phyloP scores from a whole-genome alignment of 2,888 invertebrate genomes.

The Lasioglossum zephyrum region DNA sequence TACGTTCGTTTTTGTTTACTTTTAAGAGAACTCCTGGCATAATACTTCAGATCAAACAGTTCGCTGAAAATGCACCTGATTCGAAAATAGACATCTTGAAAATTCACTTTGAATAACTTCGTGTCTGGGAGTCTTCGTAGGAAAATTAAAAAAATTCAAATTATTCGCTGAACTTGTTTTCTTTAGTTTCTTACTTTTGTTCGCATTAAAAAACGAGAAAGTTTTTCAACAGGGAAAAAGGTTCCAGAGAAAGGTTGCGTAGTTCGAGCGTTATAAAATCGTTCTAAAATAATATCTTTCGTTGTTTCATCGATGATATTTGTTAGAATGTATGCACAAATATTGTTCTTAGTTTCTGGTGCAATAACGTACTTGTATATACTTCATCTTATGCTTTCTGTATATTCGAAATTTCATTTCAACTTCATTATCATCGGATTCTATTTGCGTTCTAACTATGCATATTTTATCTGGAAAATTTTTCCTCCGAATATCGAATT shows the following conservation, averaged over 20 bases:
- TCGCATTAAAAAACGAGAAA: background rate
- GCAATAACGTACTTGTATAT: too few relatives aligned
- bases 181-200: slow-evolving; percentile 36
- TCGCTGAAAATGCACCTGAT: slow-evolving; percentile 7
- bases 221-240: slow-evolving; percentile 17
- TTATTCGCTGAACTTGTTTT: slow-evolving; percentile 29
- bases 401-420: slow-evolving; percentile 19
- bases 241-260: slow-evolving; percentile 37
- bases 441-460: slow-evolving; percentile 25
- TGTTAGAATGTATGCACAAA: background rate
- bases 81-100: background rate
- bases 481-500: slow-evolving; percentile 58
- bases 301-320: background rate
- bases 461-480: slow-evolving; percentile 57
- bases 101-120: slow-evolving; percentile 8
- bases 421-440: background rate
- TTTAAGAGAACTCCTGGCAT: background rate
- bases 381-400: background rate
- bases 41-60: background rate
- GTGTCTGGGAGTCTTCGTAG: slow-evolving; percentile 47
- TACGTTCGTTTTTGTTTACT: slow-evolving; percentile 27
- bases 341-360: background rate
- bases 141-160: slow-evolving; percentile 8
- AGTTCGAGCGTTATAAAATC: slow-evolving; percentile 8
- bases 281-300: too few relatives aligned